Conservation (phyloP, 1,140 invertebrate species). For the Drosophila dunni region DNA sequence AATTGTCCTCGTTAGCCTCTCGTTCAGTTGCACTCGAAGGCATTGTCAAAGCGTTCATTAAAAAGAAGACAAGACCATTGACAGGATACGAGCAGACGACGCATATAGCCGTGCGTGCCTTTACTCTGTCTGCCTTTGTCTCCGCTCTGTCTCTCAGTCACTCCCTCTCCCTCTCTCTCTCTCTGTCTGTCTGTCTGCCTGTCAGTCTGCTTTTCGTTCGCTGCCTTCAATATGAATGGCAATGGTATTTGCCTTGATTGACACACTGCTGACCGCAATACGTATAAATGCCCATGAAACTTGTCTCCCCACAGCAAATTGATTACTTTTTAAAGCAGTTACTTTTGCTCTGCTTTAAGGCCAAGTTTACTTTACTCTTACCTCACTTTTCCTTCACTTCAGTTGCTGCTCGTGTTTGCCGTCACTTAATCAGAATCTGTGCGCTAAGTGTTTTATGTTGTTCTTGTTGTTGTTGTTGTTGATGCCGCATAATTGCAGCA, state of each 20-base stretch:
- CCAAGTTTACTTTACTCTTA: not conserved
- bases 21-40: slow-evolving; percentile 70
- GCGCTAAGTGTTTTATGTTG: slow-evolving; percentile 73
- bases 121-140: slow-evolving; percentile 28
- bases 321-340: slow-evolving; percentile 60
- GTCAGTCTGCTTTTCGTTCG: not conserved
- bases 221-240: slow-evolving; percentile 52
- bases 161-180: slow-evolving; percentile 12
- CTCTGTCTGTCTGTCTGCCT: slow-evolving; percentile 4
- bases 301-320: slow-evolving; percentile 17
- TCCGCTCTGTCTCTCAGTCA: slow-evolving; percentile 9
- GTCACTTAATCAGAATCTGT: slow-evolving; percentile 77
- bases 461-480: slow-evolving; percentile 38
- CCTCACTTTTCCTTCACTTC: not conserved
- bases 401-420: slow-evolving; percentile 34
- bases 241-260: slow-evolving; percentile 75
- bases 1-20: slow-evolving; percentile 49
- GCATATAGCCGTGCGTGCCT: slow-evolving; percentile 37
- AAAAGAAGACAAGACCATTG: slow-evolving; percentile 50
- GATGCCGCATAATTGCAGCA: slow-evolving; percentile 74
- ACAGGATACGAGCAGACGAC: slow-evolving; percentile 30
- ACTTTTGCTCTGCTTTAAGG: slow-evolving; percentile 34
- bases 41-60: slow-evolving; percentile 78
- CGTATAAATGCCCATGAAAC: slow-evolving; percentile 53
- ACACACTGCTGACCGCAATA: slow-evolving; percentile 73